Conservation (phyloP, 2,797 vertebrate genomes). For the Myotis pilosus region DNA sequence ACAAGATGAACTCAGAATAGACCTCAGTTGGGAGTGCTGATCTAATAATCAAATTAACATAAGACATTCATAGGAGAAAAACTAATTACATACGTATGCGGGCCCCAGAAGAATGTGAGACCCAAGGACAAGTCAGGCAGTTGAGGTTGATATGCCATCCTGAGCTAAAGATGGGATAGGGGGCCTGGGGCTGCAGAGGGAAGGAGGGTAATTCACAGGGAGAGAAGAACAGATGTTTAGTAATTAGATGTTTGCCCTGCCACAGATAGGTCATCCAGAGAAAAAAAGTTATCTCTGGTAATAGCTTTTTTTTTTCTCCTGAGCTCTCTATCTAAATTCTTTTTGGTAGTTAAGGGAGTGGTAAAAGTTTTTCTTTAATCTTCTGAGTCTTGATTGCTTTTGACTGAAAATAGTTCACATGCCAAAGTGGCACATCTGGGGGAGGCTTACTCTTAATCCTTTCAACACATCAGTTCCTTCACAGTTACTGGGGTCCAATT, state of each 20-base stretch:
- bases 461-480: not conserved
- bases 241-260: not conserved
- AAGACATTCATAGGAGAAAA: not conserved
- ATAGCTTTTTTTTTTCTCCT: not conserved
- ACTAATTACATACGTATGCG: not conserved
- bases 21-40: not conserved
- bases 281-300: not conserved
- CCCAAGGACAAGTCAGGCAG: not conserved
- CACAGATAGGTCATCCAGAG: not conserved
- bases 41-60: not conserved
- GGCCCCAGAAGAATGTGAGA: not conserved
- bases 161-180: not conserved
- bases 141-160: not conserved
- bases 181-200: not conserved
- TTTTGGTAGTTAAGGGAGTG: not conserved
- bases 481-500: not conserved
- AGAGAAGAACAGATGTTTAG: not conserved
- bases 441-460: not conserved
- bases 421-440: not conserved
- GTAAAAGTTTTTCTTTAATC: not conserved
- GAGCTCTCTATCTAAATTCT: not conserved
- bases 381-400: not conserved
- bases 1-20: conserved; percentile 39
- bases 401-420: not conserved
- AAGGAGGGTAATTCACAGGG: not conserved